phyloP scores from a whole-genome alignment of 1,140 invertebrate species.

The Phymorhynchus buccinoides region DNA sequence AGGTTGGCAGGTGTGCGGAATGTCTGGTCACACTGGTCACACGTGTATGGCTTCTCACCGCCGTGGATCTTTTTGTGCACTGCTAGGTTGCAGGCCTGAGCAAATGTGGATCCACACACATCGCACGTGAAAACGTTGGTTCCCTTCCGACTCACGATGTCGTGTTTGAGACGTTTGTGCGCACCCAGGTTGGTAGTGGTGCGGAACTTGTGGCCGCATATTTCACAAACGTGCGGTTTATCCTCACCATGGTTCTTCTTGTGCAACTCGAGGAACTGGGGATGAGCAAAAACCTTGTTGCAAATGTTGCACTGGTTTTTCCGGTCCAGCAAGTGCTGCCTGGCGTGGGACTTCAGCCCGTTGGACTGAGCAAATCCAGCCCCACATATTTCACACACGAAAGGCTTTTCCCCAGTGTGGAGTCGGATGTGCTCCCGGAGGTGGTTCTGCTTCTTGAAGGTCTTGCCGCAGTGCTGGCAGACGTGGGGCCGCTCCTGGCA shows the following conservation, averaged over 20 bases:
- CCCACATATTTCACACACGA: conserved; percentile 95
- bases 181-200: conserved; percentile 12
- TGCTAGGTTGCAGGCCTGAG: conserved; percentile 35
- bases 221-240: conserved; percentile 26
- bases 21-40: conserved; percentile 34
- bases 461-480: conserved; percentile 91
- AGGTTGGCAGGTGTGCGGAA: conserved; percentile 27
- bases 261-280: conserved; percentile 21
- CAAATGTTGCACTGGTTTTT: conserved; percentile 94
- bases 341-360: conserved; percentile 96
- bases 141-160: neutral
- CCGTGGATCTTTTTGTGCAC: conserved; percentile 22
- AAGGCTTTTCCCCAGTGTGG: conserved; percentile 96
- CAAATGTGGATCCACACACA: conserved; percentile 32
- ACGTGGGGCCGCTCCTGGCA: conserved; percentile 96
- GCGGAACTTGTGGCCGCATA: conserved; percentile 29
- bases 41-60: conserved; percentile 33
- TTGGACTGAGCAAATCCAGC: conserved; percentile 97
- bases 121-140: conserved; percentile 28
- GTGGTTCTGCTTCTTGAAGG: conserved; percentile 97
- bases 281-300: conserved; percentile 53
- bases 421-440: conserved; percentile 98
- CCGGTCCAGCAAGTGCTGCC: conserved; percentile 94
- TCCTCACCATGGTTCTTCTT: conserved; percentile 27
- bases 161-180: conserved; percentile 35